A percentile compares a stretch with the other conserved stretches of the same genome.
Conservation (phyloP, 1,140 invertebrate species). For the Drosophila arawakana region DNA sequence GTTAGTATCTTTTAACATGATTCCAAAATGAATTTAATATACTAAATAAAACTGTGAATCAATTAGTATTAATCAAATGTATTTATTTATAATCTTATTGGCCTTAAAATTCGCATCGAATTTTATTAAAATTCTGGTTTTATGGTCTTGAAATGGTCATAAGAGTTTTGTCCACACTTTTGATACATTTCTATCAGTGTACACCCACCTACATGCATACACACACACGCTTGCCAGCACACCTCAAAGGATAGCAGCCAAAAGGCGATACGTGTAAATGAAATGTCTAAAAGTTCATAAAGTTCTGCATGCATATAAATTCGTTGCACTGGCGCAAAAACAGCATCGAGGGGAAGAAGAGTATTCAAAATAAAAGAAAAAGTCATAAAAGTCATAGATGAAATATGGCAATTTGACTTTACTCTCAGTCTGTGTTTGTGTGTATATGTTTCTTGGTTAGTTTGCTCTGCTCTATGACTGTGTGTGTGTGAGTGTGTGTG, state of each 20-base stretch:
- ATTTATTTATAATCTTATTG: too few species aligned
- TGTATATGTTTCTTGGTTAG: conserved; percentile 2
- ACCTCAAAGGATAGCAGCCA: conserved; percentile 21
- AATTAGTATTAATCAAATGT: too few species aligned
- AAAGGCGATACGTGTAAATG: conserved; percentile 46
- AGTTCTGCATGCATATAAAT: conserved; percentile 53
- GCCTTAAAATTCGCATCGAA: too few species aligned
- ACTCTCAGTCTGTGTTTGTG: conserved; percentile 4
- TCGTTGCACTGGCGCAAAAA: conserved; percentile 32
- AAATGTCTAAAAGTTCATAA: conserved; percentile 51
- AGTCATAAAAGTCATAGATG: conserved; percentile 78
- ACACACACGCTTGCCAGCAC: not conserved
- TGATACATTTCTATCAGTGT: too few species aligned
- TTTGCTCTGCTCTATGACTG: conserved; percentile 4
- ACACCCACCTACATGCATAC: not conserved
- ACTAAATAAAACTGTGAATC: too few species aligned
- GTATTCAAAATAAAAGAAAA: conserved; percentile 60
- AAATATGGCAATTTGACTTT: conserved; percentile 80
- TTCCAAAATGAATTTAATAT: too few species aligned
- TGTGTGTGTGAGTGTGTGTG: conserved; percentile 25
- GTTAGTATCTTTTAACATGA: too few species aligned
- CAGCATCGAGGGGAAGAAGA: conserved; percentile 3
- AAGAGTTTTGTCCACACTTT: too few species aligned
- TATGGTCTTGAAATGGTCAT: too few species aligned
- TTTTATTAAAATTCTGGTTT: too few species aligned